Evolutionary conservation across 2,113 vertebrate species (phyloP).

Genomic region (Lichenostomus cassidix): DNA sequence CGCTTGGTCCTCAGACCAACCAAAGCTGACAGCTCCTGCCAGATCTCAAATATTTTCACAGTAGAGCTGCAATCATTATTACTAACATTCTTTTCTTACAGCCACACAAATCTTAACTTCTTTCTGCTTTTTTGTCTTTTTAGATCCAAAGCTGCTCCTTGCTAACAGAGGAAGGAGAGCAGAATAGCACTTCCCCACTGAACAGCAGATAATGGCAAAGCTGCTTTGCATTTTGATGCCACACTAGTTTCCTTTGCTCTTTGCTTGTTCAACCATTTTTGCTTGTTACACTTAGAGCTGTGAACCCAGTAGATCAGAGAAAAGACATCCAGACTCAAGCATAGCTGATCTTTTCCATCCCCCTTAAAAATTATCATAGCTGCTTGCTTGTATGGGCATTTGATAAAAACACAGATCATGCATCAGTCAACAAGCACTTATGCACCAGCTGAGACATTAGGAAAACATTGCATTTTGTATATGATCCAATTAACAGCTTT

Average conservation of each 20-base stretch:
- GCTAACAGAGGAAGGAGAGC: background rate
- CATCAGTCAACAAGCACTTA: background rate
- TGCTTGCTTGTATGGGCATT: background rate
- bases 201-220: background rate
- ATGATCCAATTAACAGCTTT: conserved; percentile 54
- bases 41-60: background rate
- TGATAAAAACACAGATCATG: background rate
- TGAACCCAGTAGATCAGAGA: background rate
- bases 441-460: conserved; percentile 12
- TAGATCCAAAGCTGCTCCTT: background rate
- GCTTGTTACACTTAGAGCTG: background rate
- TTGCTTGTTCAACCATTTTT: background rate
- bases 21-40: background rate
- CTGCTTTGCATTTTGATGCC: background rate
- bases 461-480: background rate
- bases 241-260: background rate
- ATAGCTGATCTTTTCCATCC: background rate
- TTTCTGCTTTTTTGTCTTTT: background rate
- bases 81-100: background rate
- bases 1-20: background rate
- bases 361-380: conserved; percentile 40
- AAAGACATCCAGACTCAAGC: background rate
- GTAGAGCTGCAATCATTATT: background rate
- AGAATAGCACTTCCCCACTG: rapidly evolving
- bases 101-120: background rate